These are phyloP conservation scores for Morelia viridis DNA, from an alignment of 2,797 vertebrate species.

Conservation along the genomic window DNA sequence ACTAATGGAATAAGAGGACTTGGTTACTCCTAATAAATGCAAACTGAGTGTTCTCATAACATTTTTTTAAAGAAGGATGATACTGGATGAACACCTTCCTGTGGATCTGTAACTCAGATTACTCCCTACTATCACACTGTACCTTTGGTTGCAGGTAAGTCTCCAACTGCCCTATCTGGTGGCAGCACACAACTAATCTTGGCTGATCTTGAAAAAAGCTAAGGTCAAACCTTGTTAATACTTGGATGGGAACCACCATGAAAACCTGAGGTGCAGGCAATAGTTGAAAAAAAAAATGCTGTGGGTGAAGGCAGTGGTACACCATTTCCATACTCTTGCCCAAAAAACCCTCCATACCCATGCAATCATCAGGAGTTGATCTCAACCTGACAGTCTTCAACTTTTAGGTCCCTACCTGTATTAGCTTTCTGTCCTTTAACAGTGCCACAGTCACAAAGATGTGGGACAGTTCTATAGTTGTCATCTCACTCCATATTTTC, in stretches of 20 bases:
- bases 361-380: background rate
- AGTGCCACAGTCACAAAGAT: background rate
- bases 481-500: background rate
- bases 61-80: background rate
- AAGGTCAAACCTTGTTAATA: background rate
- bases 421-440: background rate
- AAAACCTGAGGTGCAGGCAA: background rate
- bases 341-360: background rate
- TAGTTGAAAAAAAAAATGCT: background rate
- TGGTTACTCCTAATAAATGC: slow-evolving; percentile 33
- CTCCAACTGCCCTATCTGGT: background rate
- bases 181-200: background rate
- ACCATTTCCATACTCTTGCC: background rate
- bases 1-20: slow-evolving; percentile 21
- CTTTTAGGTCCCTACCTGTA: background rate
- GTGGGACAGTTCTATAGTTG: background rate
- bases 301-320: background rate
- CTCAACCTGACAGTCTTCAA: background rate
- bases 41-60: background rate
- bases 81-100: background rate
- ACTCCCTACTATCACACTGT: background rate
- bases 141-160: background rate
- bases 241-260: background rate
- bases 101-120: background rate
- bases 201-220: background rate